Conservation (phyloP, 2,797 vertebrate genomes). For the Acanthopagrus latus region DNA sequence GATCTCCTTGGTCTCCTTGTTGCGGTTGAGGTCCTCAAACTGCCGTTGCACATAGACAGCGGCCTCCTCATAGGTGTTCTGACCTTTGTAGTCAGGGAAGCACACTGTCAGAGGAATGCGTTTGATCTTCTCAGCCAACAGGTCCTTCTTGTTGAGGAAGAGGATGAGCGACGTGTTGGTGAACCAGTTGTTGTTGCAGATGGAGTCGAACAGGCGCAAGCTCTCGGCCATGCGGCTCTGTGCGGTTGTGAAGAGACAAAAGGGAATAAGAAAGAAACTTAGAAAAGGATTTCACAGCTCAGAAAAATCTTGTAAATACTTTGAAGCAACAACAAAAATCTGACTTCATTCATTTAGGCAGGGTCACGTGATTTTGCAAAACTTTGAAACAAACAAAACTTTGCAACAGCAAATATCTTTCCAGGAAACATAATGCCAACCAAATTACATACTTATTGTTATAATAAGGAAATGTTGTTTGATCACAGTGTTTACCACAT, state of each 20-base stretch:
- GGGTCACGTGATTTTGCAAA: conserved; percentile 20
- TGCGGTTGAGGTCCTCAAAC: conserved; percentile 99
- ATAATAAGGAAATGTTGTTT: too few species aligned
- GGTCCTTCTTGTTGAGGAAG: conserved; percentile 99
- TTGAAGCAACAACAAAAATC: conserved; percentile 49
- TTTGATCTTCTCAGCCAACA: conserved; percentile 99
- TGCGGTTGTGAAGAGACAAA: conserved; percentile 28
- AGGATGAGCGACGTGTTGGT: conserved; percentile 94
- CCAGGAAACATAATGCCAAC: too few species aligned
- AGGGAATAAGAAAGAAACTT: background rate
- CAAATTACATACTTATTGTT: too few species aligned
- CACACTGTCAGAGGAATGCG: conserved; percentile 97
- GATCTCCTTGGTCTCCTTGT: conserved; percentile 99
- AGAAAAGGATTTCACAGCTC: conserved; percentile 14
- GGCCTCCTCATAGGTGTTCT: conserved; percentile 98
- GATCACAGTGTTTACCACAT: too few species aligned
- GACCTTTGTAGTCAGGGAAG: conserved; percentile 98
- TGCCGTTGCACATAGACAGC: conserved; percentile 99
- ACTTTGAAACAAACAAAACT: background rate
- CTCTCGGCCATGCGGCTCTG: conserved; percentile 89
- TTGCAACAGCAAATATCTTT: too few species aligned
- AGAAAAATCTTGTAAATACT: conserved; percentile 48
- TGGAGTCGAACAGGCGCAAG: conserved; percentile 88
- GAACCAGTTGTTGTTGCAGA: conserved; percentile 93
- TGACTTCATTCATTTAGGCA: conserved; percentile 76